Percentiles rank a stretch among this genome's conserved stretches.
Conservation (phyloP, 1,140 invertebrate species). For the Camponotus pennsylvanicus region DNA sequence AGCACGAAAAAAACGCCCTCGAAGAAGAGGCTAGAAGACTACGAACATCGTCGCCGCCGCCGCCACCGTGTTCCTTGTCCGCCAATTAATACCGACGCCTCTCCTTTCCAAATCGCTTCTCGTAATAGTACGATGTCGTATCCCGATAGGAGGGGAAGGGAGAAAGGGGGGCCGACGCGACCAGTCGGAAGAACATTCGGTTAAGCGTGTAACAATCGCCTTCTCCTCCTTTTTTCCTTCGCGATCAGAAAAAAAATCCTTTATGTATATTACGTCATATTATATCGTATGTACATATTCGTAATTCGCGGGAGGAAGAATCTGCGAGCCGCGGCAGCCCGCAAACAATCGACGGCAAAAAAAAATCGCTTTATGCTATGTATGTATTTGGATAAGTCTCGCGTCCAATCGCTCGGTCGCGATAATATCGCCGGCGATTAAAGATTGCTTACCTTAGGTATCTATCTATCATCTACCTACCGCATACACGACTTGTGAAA, state of each 20-base stretch:
- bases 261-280: constrained; percentile 9
- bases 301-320: constrained; percentile 6
- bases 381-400: too few species aligned
- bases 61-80: constrained; percentile 69
- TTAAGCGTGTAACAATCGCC: constrained; percentile 27
- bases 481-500: neutral
- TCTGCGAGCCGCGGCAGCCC: neutral
- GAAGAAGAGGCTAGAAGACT: constrained; percentile 67
- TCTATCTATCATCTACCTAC: neutral
- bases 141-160: constrained; percentile 28
- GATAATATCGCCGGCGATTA: constrained; percentile 51
- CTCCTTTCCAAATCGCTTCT: constrained; percentile 63
- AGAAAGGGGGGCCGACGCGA: neutral
- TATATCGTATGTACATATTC: constrained; percentile 20
- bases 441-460: constrained; percentile 54
- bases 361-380: neutral
- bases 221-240: neutral
- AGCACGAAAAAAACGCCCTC: constrained; percentile 63
- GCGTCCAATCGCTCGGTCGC: constrained; percentile 15
- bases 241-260: neutral
- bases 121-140: constrained; percentile 60
- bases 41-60: constrained; percentile 77
- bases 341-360: neutral
- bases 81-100: constrained; percentile 82
- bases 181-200: constrained; percentile 41